Conservation (phyloP, 2,113 vertebrate species). For the Cettia cetti region DNA sequence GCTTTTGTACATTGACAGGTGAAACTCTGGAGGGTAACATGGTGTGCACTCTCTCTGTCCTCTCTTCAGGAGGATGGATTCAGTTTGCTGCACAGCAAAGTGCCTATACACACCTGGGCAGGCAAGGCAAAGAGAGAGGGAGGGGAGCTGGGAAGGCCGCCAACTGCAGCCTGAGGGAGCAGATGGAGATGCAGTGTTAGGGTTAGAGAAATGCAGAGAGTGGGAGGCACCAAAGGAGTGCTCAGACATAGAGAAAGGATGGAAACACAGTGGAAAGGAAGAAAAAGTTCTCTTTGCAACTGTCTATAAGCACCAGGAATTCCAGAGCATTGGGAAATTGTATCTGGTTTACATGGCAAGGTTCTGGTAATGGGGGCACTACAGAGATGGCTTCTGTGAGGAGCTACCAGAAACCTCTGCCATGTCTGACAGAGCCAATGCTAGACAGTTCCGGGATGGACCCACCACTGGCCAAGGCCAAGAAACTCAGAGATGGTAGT, state of each 20-base stretch:
- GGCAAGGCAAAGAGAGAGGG: neutral
- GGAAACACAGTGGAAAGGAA: neutral
- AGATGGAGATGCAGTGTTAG: neutral
- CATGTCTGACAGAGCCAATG: neutral
- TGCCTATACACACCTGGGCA: neutral
- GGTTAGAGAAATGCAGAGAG: neutral
- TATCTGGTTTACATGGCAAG: neutral
- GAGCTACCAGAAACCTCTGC: neutral
- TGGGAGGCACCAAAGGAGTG: neutral
- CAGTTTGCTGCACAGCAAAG: neutral
- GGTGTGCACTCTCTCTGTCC: too few species aligned
- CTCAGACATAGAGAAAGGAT: neutral
- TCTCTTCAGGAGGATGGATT: neutral
- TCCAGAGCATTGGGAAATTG: neutral
- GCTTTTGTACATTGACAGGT: neutral
- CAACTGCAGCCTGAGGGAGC: neutral
- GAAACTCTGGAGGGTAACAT: accelerated
- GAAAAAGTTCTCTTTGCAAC: neutral
- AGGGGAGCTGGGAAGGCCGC: neutral
- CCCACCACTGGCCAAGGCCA: accelerated
- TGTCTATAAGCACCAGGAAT: neutral
- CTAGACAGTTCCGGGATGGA: neutral
- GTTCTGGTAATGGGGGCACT: neutral
- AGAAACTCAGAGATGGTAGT: neutral
- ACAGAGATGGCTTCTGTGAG: neutral